Evolutionary conservation across 1,140 invertebrate species (phyloP).

Genomic region (Drosophila kohkoa): DNA sequence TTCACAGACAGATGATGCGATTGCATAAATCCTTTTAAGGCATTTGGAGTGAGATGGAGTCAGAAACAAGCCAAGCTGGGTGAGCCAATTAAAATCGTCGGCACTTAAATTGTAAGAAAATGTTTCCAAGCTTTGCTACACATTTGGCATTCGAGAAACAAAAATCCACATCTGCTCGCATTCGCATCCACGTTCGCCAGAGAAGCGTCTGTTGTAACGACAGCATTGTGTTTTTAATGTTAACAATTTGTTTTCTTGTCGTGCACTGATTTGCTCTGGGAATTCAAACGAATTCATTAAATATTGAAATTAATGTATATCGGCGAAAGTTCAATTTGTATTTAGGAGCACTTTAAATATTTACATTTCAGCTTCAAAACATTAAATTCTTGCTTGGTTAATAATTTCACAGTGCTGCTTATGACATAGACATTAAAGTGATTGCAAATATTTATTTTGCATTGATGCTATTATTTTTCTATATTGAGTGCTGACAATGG

Average conservation of each 20-base stretch:
- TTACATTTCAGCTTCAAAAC: not conserved
- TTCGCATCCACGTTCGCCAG: slow-evolving; percentile 16
- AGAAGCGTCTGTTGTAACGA: slow-evolving; percentile 15
- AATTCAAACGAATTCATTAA: slow-evolving; percentile 47
- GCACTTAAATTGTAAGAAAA: slow-evolving; percentile 61
- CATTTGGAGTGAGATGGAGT: slow-evolving; percentile 5
- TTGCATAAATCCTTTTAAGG: slow-evolving; percentile 56
- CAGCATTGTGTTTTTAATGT: slow-evolving; percentile 52
- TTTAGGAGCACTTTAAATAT: not conserved
- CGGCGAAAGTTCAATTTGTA: slow-evolving; percentile 21
- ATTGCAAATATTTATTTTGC: slow-evolving; percentile 7
- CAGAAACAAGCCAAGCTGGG: slow-evolving; percentile 3
- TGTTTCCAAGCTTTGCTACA: slow-evolving; percentile 52
- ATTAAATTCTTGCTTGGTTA: not conserved
- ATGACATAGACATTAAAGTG: not conserved
- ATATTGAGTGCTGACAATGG: slow-evolving; percentile 21
- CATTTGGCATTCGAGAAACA: slow-evolving; percentile 28
- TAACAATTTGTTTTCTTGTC: slow-evolving; percentile 56
- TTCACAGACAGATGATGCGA: slow-evolving; percentile 60
- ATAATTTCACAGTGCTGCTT: too few species aligned
- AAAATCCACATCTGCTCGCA: not conserved
- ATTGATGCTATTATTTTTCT: slow-evolving; percentile 13
- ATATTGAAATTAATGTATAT: slow-evolving; percentile 52
- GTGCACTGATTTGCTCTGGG: slow-evolving; percentile 35
- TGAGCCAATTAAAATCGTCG: slow-evolving; percentile 60